A percentile compares a stretch with the other conserved stretches of the same genome.
These are phyloP conservation scores for Phyllotreta striolata DNA, from an alignment of 2,888 invertebrate species.

Conservation along the genomic window DNA sequence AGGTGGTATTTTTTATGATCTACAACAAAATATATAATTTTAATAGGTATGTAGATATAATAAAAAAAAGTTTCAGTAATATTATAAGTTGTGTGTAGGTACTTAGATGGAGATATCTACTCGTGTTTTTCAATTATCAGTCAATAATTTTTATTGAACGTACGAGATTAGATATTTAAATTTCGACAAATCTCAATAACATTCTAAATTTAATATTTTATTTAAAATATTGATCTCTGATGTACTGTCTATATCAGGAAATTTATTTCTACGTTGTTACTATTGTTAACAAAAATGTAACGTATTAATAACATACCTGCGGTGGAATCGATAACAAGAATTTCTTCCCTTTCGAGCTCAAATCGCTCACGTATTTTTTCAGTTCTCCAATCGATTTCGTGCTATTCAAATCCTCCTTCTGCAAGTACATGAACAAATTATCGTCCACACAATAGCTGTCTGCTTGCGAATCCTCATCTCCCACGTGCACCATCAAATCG, in stretches of 20 bases:
- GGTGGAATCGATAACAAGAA: slow-evolving; percentile 56
- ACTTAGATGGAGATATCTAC: too few relatives aligned
- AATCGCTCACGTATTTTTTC: slow-evolving; percentile 26
- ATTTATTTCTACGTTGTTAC: too few relatives aligned
- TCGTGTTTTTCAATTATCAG: too few relatives aligned
- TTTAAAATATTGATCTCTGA: too few relatives aligned
- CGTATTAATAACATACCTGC: slow-evolving; percentile 50
- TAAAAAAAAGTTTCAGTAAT: background rate
- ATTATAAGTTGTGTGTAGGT: background rate
- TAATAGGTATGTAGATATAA: too few relatives aligned
- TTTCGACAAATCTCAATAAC: too few relatives aligned
- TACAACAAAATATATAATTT: slow-evolving; percentile 9
- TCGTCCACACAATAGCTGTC: slow-evolving; percentile 63
- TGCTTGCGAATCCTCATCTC: slow-evolving; percentile 32
- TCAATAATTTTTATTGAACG: too few relatives aligned
- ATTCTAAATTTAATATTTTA: too few relatives aligned
- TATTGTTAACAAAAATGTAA: too few relatives aligned
- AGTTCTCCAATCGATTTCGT: slow-evolving; percentile 31
- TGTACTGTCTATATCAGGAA: too few relatives aligned
- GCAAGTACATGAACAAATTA: slow-evolving; percentile 53
- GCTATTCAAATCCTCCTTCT: slow-evolving; percentile 39
- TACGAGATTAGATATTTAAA: too few relatives aligned
- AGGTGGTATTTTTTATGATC: slow-evolving; percentile 29
- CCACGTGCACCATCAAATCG: slow-evolving; percentile 47
- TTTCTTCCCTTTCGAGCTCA: slow-evolving; percentile 37